These are phyloP conservation scores for Aproaerema taeniolella DNA, from an alignment of 2,888 invertebrate genomes.

Conservation along the genomic window DNA sequence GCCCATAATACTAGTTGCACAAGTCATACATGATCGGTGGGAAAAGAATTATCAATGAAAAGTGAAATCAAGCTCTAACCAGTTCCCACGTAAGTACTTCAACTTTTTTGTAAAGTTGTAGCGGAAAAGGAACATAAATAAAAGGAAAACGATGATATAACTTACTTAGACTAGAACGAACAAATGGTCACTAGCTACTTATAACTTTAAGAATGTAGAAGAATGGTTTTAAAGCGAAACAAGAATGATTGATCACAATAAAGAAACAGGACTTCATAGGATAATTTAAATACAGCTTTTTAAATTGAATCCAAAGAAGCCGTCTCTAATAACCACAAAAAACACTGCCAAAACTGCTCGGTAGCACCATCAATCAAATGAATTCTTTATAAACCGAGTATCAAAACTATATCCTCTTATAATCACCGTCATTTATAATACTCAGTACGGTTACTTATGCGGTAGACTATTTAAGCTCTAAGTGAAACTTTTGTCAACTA, in stretches of 20 bases:
- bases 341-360: slow-evolving; percentile 1
- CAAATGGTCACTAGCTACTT: too few species aligned
- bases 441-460: slow-evolving; percentile 8
- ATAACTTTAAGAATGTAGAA: too few species aligned
- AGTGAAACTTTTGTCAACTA: slow-evolving; percentile 17
- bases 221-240: too few species aligned
- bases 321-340: slow-evolving; percentile 3
- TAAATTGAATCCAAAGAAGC: too few species aligned
- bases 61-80: slow-evolving; percentile 12
- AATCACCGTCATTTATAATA: slow-evolving; percentile 9
- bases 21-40: slow-evolving; percentile 13
- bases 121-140: slow-evolving; percentile 3
- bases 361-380: slow-evolving; percentile 2
- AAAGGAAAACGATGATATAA: not conserved
- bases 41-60: slow-evolving; percentile 17
- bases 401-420: slow-evolving; percentile 10
- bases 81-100: slow-evolving; percentile 13
- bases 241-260: too few species aligned
- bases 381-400: slow-evolving; percentile 4
- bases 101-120: slow-evolving; percentile 4
- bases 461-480: slow-evolving; percentile 6
- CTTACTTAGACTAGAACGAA: too few species aligned
- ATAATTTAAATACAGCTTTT: too few species aligned
- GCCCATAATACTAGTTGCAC: slow-evolving; percentile 15
- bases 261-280: too few species aligned